Conservation (phyloP, 2,888 invertebrate species). For the Dione vanillae region DNA sequence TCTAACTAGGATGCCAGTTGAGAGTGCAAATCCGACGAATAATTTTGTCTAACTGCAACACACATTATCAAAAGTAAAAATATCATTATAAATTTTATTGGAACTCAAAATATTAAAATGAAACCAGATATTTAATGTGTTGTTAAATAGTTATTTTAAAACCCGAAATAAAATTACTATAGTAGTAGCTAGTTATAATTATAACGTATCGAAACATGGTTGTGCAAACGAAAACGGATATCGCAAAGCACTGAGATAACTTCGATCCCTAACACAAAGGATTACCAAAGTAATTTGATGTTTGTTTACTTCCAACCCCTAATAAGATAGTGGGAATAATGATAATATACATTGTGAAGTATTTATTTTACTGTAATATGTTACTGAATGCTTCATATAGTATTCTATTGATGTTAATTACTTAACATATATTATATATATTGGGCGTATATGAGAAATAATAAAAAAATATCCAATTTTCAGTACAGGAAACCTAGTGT, state of each 20-base stretch:
- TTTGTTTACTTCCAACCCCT: constrained; percentile 5
- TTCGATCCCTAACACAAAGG: constrained; percentile 19
- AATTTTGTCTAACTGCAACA: too few relatives aligned
- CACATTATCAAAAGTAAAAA: too few relatives aligned
- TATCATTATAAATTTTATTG: too few relatives aligned
- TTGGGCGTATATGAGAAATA: too few relatives aligned
- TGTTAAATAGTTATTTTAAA: too few relatives aligned
- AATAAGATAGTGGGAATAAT: neutral
- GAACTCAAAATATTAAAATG: too few relatives aligned
- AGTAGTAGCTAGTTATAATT: neutral
- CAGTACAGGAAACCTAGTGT: too few relatives aligned
- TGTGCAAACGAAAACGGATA: constrained; percentile 11
- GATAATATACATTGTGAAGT: neutral
- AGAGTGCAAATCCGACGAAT: too few relatives aligned
- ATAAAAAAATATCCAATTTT: too few relatives aligned
- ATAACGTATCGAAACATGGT: constrained; percentile 3
- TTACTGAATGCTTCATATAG: neutral
- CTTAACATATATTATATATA: too few relatives aligned
- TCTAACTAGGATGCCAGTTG: too few relatives aligned
- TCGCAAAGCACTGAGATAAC: constrained; percentile 11
- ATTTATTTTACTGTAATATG: neutral
- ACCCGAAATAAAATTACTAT: neutral
- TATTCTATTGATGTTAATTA: neutral
- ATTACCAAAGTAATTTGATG: constrained; percentile 19
- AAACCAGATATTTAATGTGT: too few relatives aligned